A percentile compares a stretch with the other conserved stretches of the same genome.
These are phyloP conservation scores for Rhipidura dahli DNA, from an alignment of 2,113 vertebrate species.

Conservation along the genomic window DNA sequence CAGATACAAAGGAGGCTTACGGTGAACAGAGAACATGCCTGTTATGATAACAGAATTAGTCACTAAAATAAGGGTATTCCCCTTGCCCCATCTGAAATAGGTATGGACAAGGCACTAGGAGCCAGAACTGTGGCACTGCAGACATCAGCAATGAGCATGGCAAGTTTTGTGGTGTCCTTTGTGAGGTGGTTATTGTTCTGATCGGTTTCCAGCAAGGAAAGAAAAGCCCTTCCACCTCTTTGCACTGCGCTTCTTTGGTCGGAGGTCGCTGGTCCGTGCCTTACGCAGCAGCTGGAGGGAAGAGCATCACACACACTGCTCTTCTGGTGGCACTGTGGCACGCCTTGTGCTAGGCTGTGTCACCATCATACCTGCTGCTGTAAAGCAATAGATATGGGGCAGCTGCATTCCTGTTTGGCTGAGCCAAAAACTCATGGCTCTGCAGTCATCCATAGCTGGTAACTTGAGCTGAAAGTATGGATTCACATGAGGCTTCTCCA, in stretches of 20 bases:
- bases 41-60: neutral
- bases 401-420: rapidly evolving
- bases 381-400: neutral
- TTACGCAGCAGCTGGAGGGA: neutral
- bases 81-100: rapidly evolving
- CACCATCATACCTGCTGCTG: neutral
- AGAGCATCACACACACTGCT: neutral
- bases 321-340: neutral
- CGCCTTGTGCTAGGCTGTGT: neutral
- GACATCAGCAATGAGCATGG: neutral
- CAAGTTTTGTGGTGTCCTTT: neutral
- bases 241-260: neutral
- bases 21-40: neutral
- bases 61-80: neutral
- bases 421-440: neutral
- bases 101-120: neutral
- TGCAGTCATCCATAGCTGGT: neutral
- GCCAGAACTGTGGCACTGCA: neutral
- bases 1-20: neutral
- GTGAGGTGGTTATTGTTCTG: neutral
- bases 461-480: neutral
- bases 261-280: rapidly evolving
- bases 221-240: neutral
- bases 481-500: neutral
- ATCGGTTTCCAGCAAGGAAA: neutral